Conservation (phyloP, 2,113 vertebrate genomes). For the Mesocricetus auratus region DNA sequence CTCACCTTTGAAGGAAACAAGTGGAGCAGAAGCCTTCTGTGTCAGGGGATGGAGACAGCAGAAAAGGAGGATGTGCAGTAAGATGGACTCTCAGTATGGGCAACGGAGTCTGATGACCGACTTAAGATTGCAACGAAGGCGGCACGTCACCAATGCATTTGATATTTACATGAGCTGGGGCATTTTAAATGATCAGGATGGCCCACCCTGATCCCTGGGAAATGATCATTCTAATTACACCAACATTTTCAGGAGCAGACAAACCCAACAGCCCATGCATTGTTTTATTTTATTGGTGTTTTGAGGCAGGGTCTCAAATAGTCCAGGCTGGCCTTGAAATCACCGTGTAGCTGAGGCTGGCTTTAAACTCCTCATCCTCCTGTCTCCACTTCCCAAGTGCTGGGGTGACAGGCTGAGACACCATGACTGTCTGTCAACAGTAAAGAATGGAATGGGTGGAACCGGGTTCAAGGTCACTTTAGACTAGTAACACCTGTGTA, state of each 20-base stretch:
- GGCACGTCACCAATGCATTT: too few species aligned
- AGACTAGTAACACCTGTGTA: neutral
- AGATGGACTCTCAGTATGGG: neutral
- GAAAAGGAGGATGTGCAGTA: neutral
- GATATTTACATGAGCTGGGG: neutral
- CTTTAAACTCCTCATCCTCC: neutral
- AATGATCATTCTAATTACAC: neutral
- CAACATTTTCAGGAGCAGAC: neutral
- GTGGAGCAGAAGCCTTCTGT: neutral
- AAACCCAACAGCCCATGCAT: neutral
- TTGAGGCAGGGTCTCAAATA: neutral
- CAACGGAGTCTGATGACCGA: rapidly evolving
- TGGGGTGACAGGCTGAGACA: neutral
- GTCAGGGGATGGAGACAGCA: too few species aligned
- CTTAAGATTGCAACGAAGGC: neutral
- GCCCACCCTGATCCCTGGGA: neutral
- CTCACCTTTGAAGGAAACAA: neutral
- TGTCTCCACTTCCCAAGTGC: neutral
- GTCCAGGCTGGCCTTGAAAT: neutral
- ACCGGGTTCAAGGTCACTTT: neutral
- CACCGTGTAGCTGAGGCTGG: neutral
- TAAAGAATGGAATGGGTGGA: neutral
- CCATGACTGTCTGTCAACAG: neutral
- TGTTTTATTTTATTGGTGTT: neutral
- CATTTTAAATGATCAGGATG: neutral